These are phyloP conservation scores for Arctocebus calabarensis DNA, from an alignment of 2,797 vertebrate species.

Conservation along the genomic window DNA sequence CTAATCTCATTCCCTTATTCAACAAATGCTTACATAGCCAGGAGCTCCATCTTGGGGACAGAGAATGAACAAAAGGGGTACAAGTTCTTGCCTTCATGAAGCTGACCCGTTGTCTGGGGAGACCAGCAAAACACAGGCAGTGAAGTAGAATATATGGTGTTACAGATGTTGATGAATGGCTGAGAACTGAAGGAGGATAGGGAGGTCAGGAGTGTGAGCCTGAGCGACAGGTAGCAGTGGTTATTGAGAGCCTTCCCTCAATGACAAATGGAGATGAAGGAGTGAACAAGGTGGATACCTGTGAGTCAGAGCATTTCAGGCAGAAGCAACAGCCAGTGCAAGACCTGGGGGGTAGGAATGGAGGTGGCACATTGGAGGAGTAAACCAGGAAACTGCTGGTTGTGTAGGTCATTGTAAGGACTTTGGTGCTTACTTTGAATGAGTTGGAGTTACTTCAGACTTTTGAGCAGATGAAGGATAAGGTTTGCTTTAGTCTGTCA, in stretches of 20 bases:
- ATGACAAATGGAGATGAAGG: not conserved
- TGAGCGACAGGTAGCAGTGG: not conserved
- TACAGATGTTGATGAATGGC: not conserved
- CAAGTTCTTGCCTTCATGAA: not conserved
- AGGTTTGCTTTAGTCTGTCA: not conserved
- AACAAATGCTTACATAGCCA: not conserved
- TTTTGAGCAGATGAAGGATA: not conserved
- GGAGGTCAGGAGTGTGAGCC: not conserved
- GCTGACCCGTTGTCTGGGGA: not conserved
- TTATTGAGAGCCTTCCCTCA: not conserved
- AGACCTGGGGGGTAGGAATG: not conserved
- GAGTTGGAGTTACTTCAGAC: not conserved
- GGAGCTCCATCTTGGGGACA: not conserved
- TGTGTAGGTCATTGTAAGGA: not conserved
- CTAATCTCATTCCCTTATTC: not conserved
- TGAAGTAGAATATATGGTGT: accelerated
- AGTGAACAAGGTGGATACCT: too few relatives aligned
- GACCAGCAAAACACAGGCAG: not conserved
- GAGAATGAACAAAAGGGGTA: not conserved
- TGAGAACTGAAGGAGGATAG: not conserved
- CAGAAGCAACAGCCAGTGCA: not conserved
- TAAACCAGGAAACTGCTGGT: not conserved
- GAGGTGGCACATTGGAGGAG: not conserved
- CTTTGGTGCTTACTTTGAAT: not conserved
- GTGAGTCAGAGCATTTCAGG: not conserved